Evolutionary conservation across 2,797 vertebrate species (phyloP).

Genomic region (Ispidina picta): DNA sequence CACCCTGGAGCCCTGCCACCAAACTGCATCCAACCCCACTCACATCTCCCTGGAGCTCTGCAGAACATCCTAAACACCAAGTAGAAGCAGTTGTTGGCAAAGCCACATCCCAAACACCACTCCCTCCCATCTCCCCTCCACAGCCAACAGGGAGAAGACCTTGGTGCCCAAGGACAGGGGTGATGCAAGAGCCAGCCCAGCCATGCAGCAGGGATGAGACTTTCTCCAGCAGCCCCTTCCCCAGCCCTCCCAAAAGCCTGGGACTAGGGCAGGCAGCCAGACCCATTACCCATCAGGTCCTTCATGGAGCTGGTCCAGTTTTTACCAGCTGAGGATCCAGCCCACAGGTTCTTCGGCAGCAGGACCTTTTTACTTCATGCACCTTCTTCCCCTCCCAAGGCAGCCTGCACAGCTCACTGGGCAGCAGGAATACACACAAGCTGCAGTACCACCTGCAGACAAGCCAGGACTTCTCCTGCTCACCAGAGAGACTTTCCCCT

Average conservation of each 20-base stretch:
- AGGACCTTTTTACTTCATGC: background rate
- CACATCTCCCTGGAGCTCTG: fast-evolving
- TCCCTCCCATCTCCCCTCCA: background rate
- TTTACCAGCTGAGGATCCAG: background rate
- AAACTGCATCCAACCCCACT: background rate
- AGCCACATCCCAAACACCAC: background rate
- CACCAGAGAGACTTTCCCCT: background rate
- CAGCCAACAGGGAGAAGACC: background rate
- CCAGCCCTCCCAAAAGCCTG: background rate
- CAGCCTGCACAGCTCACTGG: background rate
- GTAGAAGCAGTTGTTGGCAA: background rate
- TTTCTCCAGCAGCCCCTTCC: background rate
- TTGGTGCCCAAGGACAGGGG: background rate
- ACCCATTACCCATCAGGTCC: background rate
- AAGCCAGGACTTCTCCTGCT: slow-evolving; percentile 41
- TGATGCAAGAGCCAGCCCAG: background rate
- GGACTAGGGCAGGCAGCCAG: background rate
- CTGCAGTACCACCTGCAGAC: slow-evolving; percentile 37
- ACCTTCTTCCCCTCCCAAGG: background rate
- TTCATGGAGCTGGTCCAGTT: background rate
- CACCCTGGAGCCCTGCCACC: background rate
- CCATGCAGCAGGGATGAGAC: background rate
- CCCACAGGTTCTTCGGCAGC: fast-evolving
- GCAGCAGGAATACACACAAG: background rate
- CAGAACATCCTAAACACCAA: background rate